Percentiles rank a stretch among this genome's conserved stretches.
Evolutionary conservation across 1,140 invertebrate genomes (phyloP).

Genomic region (Drosophila sucinea): DNA sequence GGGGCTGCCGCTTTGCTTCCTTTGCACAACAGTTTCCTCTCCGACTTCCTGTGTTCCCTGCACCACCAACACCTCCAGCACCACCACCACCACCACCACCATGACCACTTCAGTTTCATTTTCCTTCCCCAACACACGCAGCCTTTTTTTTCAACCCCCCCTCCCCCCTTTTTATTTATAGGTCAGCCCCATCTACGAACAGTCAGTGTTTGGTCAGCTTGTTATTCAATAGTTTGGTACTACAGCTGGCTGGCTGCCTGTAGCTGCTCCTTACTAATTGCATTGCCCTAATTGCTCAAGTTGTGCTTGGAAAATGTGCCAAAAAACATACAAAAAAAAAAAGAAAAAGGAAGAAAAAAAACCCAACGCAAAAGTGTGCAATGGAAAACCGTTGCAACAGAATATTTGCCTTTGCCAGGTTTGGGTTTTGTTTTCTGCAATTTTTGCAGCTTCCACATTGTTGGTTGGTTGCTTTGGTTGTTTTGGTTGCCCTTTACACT

Average conservation of each 20-base stretch:
- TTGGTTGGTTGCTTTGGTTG: constrained; percentile 33
- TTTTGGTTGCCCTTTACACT: constrained; percentile 26
- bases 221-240: constrained; percentile 68
- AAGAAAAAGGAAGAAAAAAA: constrained; percentile 1
- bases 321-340: constrained; percentile 43
- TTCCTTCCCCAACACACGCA: not conserved
- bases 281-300: constrained; percentile 71
- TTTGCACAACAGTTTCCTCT: constrained; percentile 22
- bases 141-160: not conserved
- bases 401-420: not conserved
- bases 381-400: not conserved
- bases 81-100: not conserved
- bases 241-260: constrained; percentile 53
- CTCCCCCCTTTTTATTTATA: not conserved
- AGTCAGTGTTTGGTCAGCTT: constrained; percentile 31
- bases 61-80: not conserved
- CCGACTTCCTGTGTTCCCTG: constrained; percentile 19
- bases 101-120: too few relatives aligned
- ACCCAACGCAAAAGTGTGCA: not conserved
- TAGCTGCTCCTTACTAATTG: constrained; percentile 70
- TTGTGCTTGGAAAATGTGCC: constrained; percentile 69
- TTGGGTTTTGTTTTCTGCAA: not conserved
- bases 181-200: constrained; percentile 11
- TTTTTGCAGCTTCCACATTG: constrained; percentile 39
- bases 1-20: not conserved